Conservation (phyloP, 2,888 invertebrate species). For the Corythucha ciliata region DNA sequence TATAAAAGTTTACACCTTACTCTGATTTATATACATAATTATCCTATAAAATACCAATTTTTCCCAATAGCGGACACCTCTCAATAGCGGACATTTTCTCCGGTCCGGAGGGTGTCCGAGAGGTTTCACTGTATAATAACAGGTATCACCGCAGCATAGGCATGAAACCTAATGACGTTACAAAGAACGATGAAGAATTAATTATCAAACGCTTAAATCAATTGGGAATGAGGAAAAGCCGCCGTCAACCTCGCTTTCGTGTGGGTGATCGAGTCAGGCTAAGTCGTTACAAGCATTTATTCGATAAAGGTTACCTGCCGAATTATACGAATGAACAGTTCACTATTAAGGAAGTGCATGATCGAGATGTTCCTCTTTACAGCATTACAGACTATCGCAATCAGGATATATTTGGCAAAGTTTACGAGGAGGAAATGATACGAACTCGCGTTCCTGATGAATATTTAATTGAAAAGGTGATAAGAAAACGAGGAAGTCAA, state of each 20-base stretch:
- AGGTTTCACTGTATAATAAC: no score
- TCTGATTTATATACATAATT: no score
- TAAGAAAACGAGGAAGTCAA: no score
- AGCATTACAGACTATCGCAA: not conserved
- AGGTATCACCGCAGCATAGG: slow-evolving; percentile 22
- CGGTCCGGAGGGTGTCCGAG: no score
- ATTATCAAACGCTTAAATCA: slow-evolving; percentile 26
- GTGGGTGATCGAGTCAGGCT: slow-evolving; percentile 39
- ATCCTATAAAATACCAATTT: no score
- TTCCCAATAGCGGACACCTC: no score
- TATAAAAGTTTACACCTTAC: no score
- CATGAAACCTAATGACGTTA: slow-evolving; percentile 24
- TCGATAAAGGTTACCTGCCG: slow-evolving; percentile 39
- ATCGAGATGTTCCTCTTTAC: slow-evolving; percentile 26
- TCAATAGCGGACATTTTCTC: no score
- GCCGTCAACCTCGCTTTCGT: slow-evolving; percentile 34
- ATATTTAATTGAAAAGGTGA: no score
- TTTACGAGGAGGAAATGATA: slow-evolving; percentile 38
- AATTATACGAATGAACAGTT: slow-evolving; percentile 40
- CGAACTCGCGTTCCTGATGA: no score
- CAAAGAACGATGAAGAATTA: not conserved
- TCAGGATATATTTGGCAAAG: slow-evolving; percentile 34
- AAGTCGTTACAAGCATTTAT: slow-evolving; percentile 37
- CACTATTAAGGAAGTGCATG: slow-evolving; percentile 35
- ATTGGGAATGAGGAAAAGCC: no score